These are phyloP conservation scores for Merodon equestris DNA, from an alignment of 2,888 invertebrate species.

Conservation along the genomic window DNA sequence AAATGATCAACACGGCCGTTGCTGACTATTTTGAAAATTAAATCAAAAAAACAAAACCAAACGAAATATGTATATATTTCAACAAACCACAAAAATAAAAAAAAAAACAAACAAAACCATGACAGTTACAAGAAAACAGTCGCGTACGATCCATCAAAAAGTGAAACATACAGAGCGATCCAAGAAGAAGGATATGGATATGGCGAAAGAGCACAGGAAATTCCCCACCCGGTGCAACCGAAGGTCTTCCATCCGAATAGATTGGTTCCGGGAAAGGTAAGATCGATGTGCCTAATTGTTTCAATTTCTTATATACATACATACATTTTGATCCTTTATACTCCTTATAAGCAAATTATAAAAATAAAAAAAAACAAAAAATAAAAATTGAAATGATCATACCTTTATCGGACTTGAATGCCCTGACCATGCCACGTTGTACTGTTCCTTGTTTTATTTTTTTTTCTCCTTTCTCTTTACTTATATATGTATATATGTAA, in stretches of 20 bases:
- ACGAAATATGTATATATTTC: conserved; percentile 56
- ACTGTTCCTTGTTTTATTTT: too few species aligned
- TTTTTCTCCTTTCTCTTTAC: conserved; percentile 29
- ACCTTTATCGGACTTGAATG: conserved; percentile 19
- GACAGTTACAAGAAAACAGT: conserved; percentile 83
- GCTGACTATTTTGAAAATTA: conserved; percentile 56
- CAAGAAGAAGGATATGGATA: conserved; percentile 86
- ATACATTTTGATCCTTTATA: too few species aligned
- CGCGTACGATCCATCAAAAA: conserved; percentile 92
- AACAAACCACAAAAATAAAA: conserved; percentile 59
- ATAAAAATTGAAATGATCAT: conserved; percentile 25
- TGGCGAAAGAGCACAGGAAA: conserved; percentile 83
- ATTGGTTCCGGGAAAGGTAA: conserved; percentile 81
- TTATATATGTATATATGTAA: conserved; percentile 28
- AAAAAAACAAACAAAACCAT: conserved; percentile 42
- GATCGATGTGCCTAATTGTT: conserved; percentile 72
- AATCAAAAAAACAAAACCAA: conserved; percentile 39
- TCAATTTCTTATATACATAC: too few species aligned
- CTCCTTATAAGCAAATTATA: conserved; percentile 17
- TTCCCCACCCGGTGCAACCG: conserved; percentile 85
- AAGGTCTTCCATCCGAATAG: conserved; percentile 85
- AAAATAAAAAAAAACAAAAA: conserved; percentile 22
- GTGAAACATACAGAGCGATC: conserved; percentile 92
- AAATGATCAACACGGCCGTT: conserved; percentile 65
- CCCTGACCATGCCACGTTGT: too few species aligned